phyloP scores from a whole-genome alignment of 2,888 invertebrate genomes.

The Drosophila cognata region DNA sequence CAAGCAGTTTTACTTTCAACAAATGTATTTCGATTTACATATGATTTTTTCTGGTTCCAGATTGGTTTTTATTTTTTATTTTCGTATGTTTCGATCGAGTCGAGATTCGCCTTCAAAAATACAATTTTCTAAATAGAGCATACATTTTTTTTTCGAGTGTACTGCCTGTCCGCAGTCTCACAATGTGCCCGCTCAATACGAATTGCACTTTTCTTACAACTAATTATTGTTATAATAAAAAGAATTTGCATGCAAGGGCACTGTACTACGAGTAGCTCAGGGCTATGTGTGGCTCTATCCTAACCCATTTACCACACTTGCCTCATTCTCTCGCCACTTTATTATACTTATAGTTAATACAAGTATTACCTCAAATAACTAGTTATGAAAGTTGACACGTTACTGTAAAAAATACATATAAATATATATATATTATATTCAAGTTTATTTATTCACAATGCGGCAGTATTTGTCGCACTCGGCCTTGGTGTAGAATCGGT shows the following conservation, averaged over 20 bases:
- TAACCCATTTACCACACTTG: constrained; percentile 22
- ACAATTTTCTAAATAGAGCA: not conserved
- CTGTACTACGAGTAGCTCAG: constrained; percentile 28
- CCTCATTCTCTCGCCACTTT: constrained; percentile 4
- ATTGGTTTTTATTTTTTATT: no score
- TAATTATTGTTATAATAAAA: constrained; percentile 2
- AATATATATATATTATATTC: not conserved
- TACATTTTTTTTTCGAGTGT: not conserved
- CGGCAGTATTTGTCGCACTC: constrained; percentile 37
- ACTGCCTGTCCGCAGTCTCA: not conserved
- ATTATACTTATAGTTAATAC: not conserved
- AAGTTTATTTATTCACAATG: not conserved
- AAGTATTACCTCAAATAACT: not conserved
- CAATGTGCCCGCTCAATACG: constrained; percentile 22
- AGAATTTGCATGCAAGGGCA: constrained; percentile 17
- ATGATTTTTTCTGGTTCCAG: not conserved
- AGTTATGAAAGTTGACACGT: not conserved
- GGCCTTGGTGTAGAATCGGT: constrained; percentile 24
- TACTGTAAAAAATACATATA: constrained; percentile 4
- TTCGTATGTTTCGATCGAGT: not conserved
- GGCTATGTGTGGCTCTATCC: not conserved
- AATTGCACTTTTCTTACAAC: constrained; percentile 1
- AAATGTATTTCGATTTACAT: not conserved
- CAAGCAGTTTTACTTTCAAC: constrained; percentile 1
- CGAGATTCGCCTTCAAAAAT: not conserved